A percentile compares a stretch with the other conserved stretches of the same genome.
phyloP scores from a whole-genome alignment of 1,140 invertebrate species.

The Diachasma alloeum region DNA sequence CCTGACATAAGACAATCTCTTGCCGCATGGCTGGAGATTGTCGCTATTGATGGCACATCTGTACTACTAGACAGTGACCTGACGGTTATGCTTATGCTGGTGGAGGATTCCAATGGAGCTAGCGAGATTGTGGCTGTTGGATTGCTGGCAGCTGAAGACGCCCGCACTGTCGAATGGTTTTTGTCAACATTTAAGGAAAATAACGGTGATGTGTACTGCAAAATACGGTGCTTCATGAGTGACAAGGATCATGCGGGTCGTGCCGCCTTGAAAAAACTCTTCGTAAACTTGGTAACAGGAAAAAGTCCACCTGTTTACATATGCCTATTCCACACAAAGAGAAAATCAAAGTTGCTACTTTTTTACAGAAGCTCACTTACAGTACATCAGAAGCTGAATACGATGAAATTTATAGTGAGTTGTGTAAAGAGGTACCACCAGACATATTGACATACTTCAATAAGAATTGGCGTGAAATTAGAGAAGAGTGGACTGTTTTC shows the following conservation, averaged over 20 bases:
- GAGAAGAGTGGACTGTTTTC: constrained; percentile 29
- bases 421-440: not conserved
- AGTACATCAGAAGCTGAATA: constrained; percentile 4
- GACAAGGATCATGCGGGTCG: constrained; percentile 30
- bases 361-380: not conserved
- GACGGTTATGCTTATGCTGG: constrained; percentile 13
- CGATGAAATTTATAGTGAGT: not conserved
- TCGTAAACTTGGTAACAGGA: not conserved
- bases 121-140: constrained; percentile 24
- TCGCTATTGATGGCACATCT: constrained; percentile 27
- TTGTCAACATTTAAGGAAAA: constrained; percentile 10
- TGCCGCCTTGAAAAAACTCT: constrained; percentile 17
- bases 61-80: constrained; percentile 8
- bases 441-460: no score
- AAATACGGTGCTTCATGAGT: constrained; percentile 23
- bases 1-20: not conserved
- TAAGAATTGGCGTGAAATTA: no score
- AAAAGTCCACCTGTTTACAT: constrained; percentile 22
- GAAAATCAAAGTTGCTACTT: not conserved
- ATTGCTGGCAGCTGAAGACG: constrained; percentile 16
- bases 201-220: not conserved
- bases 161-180: constrained; percentile 9
- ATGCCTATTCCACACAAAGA: constrained; percentile 25
- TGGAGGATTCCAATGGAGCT: constrained; percentile 16
- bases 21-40: not conserved